Conservation (phyloP, 2,113 vertebrate species). For the Siniperca knerii region DNA sequence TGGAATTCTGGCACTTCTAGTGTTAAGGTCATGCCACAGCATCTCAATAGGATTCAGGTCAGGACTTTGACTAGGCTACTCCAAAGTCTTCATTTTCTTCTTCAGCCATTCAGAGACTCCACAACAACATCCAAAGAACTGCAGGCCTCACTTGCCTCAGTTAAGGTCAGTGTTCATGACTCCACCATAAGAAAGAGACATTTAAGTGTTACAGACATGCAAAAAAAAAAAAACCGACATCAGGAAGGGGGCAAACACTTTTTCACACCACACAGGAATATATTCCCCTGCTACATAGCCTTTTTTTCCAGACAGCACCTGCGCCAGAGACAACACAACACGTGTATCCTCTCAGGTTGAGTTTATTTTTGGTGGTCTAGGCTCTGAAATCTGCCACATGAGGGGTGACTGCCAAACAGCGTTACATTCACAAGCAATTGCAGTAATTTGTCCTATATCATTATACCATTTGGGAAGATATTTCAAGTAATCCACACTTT, state of each 20-base stretch:
- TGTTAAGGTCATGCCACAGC: too few species aligned
- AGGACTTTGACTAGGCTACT: too few species aligned
- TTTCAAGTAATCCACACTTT: not conserved
- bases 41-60: too few species aligned
- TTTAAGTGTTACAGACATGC: not conserved
- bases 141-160: too few species aligned
- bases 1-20: too few species aligned
- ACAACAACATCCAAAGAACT: too few species aligned
- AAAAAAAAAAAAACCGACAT: not conserved
- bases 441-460: not conserved
- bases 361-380: conserved; percentile 46
- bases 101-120: too few species aligned
- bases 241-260: too few species aligned
- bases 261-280: not conserved
- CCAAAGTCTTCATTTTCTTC: too few species aligned
- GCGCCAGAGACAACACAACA: conserved; percentile 2
- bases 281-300: conserved; percentile 4
- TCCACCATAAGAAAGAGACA: too few species aligned
- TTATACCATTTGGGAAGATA: not conserved
- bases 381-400: conserved; percentile 14
- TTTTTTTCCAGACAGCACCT: not conserved
- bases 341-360: conserved; percentile 29
- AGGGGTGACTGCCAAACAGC: conserved; percentile 9
- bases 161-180: too few species aligned
- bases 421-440: conserved; percentile 25